phyloP scores from a whole-genome alignment of 2,888 invertebrate species.

The Dicyrtomina minuta region DNA sequence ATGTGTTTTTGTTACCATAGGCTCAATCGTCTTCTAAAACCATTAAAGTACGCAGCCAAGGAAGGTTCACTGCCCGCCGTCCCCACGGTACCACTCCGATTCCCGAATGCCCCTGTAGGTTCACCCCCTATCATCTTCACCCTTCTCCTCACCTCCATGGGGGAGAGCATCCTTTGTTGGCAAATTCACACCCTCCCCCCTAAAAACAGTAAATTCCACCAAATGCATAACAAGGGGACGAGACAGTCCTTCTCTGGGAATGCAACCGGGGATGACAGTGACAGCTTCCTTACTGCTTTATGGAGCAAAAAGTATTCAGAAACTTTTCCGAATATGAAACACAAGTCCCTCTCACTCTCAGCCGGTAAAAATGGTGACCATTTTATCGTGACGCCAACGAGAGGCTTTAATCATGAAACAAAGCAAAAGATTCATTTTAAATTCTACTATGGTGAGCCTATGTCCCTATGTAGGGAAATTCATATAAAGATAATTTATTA shows the following conservation, averaged over 20 bases:
- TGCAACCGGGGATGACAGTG: slow-evolving; percentile 25
- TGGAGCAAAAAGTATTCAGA: slow-evolving; percentile 19
- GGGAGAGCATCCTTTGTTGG: slow-evolving; percentile 38
- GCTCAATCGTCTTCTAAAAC: slow-evolving; percentile 41
- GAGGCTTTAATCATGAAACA: slow-evolving; percentile 4
- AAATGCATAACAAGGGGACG: slow-evolving; percentile 10
- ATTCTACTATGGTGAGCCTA: slow-evolving; percentile 4
- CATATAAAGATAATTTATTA: not conserved
- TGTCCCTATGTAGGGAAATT: not conserved
- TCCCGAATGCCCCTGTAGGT: slow-evolving; percentile 45
- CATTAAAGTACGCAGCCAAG: slow-evolving; percentile 28
- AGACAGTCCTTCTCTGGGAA: slow-evolving; percentile 26
- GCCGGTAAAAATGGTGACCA: slow-evolving; percentile 21
- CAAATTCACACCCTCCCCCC: slow-evolving; percentile 41
- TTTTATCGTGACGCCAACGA: slow-evolving; percentile 5
- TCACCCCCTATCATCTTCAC: slow-evolving; percentile 39
- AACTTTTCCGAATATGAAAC: not conserved
- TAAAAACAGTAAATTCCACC: slow-evolving; percentile 24
- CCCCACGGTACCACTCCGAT: slow-evolving; percentile 39
- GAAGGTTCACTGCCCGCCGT: slow-evolving; percentile 41
- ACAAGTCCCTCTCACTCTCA: slow-evolving; percentile 1
- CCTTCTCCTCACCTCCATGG: slow-evolving; percentile 37
- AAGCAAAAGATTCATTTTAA: slow-evolving; percentile 7
- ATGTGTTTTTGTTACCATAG: too few species aligned
- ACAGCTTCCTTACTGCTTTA: slow-evolving; percentile 21